A percentile compares a stretch with the other conserved stretches of the same genome.
These are phyloP conservation scores for Poecilia velifera DNA, from an alignment of 2,797 vertebrate genomes.

Conservation along the genomic window DNA sequence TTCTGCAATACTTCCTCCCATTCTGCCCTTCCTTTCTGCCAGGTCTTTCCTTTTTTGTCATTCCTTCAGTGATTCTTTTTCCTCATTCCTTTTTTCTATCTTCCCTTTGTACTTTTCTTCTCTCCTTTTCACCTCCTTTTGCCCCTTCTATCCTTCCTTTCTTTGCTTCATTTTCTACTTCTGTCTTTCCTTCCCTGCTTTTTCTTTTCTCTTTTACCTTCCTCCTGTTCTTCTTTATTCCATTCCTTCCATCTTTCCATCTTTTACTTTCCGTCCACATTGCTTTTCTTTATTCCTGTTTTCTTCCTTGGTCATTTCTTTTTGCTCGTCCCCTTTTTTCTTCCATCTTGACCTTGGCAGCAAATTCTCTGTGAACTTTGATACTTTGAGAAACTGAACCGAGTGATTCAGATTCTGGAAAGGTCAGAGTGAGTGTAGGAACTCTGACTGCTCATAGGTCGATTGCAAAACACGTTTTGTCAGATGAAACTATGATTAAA, in stretches of 20 bases:
- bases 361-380: neutral
- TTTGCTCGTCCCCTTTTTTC: neutral
- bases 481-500: neutral
- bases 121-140: neutral
- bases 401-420: neutral
- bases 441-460: neutral
- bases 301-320: neutral
- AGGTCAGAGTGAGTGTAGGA: neutral
- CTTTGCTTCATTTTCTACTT: neutral
- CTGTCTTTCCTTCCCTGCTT: neutral
- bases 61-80: neutral
- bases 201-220: neutral
- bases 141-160: neutral
- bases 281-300: neutral
- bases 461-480: neutral
- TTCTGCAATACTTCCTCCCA: neutral
- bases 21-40: neutral
- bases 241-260: neutral
- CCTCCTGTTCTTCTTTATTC: neutral
- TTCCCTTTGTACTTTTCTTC: neutral
- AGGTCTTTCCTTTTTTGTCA: neutral
- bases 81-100: neutral
- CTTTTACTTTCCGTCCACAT: neutral
- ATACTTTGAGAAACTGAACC: neutral
- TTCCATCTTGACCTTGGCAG: neutral